These are phyloP conservation scores for Xiphydria camelus DNA, from an alignment of 2,888 invertebrate genomes.

Conservation along the genomic window DNA sequence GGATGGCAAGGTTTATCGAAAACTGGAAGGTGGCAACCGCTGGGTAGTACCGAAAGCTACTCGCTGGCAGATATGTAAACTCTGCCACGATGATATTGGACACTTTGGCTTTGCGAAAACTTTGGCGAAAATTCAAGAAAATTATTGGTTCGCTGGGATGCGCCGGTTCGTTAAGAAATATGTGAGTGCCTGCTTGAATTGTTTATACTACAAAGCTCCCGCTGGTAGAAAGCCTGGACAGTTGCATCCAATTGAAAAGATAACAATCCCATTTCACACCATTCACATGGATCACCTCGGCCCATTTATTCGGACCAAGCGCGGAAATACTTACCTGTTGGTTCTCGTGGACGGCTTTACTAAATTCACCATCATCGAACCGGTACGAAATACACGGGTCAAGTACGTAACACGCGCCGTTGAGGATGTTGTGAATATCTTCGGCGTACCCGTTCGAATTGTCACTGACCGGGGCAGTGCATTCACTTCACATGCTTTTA, in stretches of 20 bases:
- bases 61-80: too few species aligned
- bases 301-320: slow-evolving; percentile 21
- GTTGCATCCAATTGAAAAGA: slow-evolving; percentile 32
- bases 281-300: slow-evolving; percentile 30
- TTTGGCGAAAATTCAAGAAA: slow-evolving; percentile 27
- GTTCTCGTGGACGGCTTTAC: slow-evolving; percentile 30
- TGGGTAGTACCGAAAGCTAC: too few species aligned
- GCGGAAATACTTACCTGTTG: slow-evolving; percentile 26
- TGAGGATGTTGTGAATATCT: slow-evolving; percentile 22
- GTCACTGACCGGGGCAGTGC: slow-evolving; percentile 23
- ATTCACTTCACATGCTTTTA: slow-evolving; percentile 21
- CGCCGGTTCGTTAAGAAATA: slow-evolving; percentile 43
- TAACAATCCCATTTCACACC: slow-evolving; percentile 26
- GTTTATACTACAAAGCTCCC: slow-evolving; percentile 41
- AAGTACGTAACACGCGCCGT: slow-evolving; percentile 12
- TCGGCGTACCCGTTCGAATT: slow-evolving; percentile 25
- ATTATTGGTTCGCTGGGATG: slow-evolving; percentile 51
- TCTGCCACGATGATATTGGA: slow-evolving; percentile 47
- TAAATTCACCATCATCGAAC: slow-evolving; percentile 19
- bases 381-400: slow-evolving; percentile 10
- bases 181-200: slow-evolving; percentile 46
- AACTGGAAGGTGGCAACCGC: too few species aligned
- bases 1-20: too few species aligned
- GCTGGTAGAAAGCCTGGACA: slow-evolving; percentile 25
- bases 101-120: slow-evolving; percentile 44